Conservation (phyloP, 2,113 vertebrate genomes). For the Cyprinodon tularosa region DNA sequence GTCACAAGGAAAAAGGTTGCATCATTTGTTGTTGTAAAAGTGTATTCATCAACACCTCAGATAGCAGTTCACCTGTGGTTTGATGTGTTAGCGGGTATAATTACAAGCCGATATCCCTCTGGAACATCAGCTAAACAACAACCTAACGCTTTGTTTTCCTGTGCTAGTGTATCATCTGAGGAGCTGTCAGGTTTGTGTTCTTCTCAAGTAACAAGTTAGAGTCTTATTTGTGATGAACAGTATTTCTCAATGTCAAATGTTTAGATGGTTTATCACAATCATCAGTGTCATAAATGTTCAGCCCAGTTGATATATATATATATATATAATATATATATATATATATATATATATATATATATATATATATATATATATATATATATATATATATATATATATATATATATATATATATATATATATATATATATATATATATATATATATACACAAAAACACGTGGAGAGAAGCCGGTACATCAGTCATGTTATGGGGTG, state of each 20-base stretch:
- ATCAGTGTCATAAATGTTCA: not conserved
- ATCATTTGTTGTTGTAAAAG: slow-evolving; percentile 52
- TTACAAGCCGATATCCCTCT: slow-evolving; percentile 12
- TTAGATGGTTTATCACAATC: not conserved
- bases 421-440: too few relatives aligned
- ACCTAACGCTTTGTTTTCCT: slow-evolving; percentile 4
- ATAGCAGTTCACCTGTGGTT: slow-evolving; percentile 36
- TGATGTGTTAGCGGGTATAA: slow-evolving; percentile 22
- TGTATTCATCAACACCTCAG: slow-evolving; percentile 50
- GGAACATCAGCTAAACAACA: not conserved
- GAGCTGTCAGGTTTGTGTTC: not conserved
- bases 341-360: too few relatives aligned
- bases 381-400: not conserved
- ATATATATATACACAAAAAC: too few relatives aligned
- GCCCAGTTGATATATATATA: not conserved
- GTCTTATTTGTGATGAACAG: too few relatives aligned
- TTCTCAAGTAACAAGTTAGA: not conserved
- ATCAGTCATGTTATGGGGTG: too few relatives aligned
- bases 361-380: too few relatives aligned
- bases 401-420: too few relatives aligned
- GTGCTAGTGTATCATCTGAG: slow-evolving; percentile 10
- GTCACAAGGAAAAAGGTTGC: slow-evolving; percentile 18
- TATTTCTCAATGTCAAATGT: not conserved
- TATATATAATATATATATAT: too few relatives aligned
- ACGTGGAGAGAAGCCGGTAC: too few relatives aligned